These are phyloP conservation scores for Caenorhabditis japonica DNA, from an alignment of 2,888 invertebrate genomes.

Conservation along the genomic window DNA sequence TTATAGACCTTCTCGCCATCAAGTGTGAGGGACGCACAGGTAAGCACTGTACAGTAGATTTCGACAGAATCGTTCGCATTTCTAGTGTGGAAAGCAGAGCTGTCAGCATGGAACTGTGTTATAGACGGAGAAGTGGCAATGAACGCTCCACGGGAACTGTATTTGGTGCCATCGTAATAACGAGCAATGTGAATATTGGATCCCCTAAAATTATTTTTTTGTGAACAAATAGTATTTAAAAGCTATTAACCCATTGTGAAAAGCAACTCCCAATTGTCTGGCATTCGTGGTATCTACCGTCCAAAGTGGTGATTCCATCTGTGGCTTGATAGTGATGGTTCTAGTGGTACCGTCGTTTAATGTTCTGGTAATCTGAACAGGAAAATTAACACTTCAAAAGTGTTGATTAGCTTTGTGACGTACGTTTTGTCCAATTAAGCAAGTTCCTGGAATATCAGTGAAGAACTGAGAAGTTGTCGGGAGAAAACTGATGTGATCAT, in stretches of 20 bases:
- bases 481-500: conserved; percentile 54
- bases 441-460: conserved; percentile 55
- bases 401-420: no score
- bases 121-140: conserved; percentile 54
- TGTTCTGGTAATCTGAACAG: conserved; percentile 39
- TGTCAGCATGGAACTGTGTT: conserved; percentile 46
- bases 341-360: conserved; percentile 28
- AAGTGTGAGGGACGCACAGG: conserved; percentile 26
- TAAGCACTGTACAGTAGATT: conserved; percentile 33
- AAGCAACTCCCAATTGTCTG: conserved; percentile 30
- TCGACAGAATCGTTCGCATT: conserved; percentile 51
- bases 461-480: conserved; percentile 49
- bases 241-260: conserved; percentile 44
- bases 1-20: conserved; percentile 12
- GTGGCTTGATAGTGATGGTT: conserved; percentile 29
- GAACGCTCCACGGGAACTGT: conserved; percentile 47
- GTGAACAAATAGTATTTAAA: no score
- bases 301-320: conserved; percentile 49
- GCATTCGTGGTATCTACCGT: conserved; percentile 24
- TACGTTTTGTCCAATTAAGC: conserved; percentile 41
- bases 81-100: conserved; percentile 54
- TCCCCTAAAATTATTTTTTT: conserved; percentile 34
- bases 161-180: conserved; percentile 44
- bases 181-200: conserved; percentile 56
- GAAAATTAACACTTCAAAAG: neutral